Conservation (phyloP, 2,888 invertebrate genomes). For the Oxyteleia sp. region DNA sequence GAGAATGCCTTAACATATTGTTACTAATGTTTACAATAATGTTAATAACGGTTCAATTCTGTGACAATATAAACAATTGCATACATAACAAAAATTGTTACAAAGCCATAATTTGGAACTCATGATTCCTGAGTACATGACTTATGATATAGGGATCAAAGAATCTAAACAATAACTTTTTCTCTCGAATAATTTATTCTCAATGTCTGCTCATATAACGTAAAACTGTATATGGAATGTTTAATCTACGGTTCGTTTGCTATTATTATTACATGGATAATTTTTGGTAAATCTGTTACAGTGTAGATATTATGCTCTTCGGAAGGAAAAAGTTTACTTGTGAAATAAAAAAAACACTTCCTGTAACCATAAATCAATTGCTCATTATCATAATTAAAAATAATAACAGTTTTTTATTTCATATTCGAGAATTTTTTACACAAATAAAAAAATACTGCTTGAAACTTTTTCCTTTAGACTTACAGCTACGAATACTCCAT, state of each 20-base stretch:
- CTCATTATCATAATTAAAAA: background rate
- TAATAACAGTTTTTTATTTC: background rate
- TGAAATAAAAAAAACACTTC: background rate
- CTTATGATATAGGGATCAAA: too few relatives aligned
- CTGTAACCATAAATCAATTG: background rate
- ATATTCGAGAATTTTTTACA: background rate
- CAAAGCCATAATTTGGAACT: too few relatives aligned
- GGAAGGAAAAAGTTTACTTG: conserved; percentile 58
- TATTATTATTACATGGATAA: conserved; percentile 42
- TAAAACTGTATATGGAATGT: conserved; percentile 58
- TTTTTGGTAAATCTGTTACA: conserved; percentile 58
- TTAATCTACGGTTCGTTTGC: conserved; percentile 31
- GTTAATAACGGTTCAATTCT: too few relatives aligned
- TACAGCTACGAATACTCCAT: conserved; percentile 35
- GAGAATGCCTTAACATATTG: too few relatives aligned
- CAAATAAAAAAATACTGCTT: background rate
- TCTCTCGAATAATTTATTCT: conserved; percentile 58
- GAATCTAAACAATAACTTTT: conserved; percentile 2
- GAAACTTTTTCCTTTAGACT: conserved; percentile 56
- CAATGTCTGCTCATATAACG: conserved; percentile 27
- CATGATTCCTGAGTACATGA: too few relatives aligned
- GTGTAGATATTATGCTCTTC: conserved; percentile 18
- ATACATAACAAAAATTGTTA: too few relatives aligned
- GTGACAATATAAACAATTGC: too few relatives aligned
- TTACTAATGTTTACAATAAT: too few relatives aligned